These are phyloP conservation scores for Drosophila sulfurigaster DNA, from an alignment of 1,140 invertebrate species.

Conservation along the genomic window DNA sequence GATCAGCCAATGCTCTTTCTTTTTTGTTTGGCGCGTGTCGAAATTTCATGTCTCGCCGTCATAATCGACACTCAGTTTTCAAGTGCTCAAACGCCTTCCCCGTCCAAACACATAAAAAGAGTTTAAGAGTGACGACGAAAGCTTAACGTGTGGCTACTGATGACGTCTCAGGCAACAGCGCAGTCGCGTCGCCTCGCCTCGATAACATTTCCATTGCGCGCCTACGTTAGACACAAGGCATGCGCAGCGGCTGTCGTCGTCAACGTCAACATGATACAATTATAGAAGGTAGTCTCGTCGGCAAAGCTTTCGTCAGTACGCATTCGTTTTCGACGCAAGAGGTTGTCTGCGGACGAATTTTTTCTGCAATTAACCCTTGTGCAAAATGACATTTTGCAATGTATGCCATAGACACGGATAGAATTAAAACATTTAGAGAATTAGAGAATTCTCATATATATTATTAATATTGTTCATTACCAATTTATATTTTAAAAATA, in stretches of 20 bases:
- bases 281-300: too few relatives aligned
- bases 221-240: slow-evolving; percentile 15
- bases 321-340: too few relatives aligned
- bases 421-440: too few relatives aligned
- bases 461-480: too few relatives aligned
- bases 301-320: too few relatives aligned
- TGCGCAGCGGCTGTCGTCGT: slow-evolving; percentile 18
- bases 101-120: not conserved
- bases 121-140: slow-evolving; percentile 42
- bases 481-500: too few relatives aligned
- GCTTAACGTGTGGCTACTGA: not conserved
- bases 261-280: too few relatives aligned
- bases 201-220: slow-evolving; percentile 12
- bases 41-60: slow-evolving; percentile 35
- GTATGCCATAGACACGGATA: too few relatives aligned
- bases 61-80: slow-evolving; percentile 55
- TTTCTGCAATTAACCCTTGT: too few relatives aligned
- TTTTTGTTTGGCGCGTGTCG: slow-evolving; percentile 55
- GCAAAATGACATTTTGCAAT: too few relatives aligned
- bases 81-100: slow-evolving; percentile 18
- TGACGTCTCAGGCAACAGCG: slow-evolving; percentile 15
- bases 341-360: too few relatives aligned
- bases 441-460: too few relatives aligned
- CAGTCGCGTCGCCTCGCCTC: not conserved
- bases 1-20: slow-evolving; percentile 3